Percentiles rank a stretch among this genome's conserved stretches.
Conservation (phyloP, 92 coral and sea anemone species). For the Siderastrea radians region DNA sequence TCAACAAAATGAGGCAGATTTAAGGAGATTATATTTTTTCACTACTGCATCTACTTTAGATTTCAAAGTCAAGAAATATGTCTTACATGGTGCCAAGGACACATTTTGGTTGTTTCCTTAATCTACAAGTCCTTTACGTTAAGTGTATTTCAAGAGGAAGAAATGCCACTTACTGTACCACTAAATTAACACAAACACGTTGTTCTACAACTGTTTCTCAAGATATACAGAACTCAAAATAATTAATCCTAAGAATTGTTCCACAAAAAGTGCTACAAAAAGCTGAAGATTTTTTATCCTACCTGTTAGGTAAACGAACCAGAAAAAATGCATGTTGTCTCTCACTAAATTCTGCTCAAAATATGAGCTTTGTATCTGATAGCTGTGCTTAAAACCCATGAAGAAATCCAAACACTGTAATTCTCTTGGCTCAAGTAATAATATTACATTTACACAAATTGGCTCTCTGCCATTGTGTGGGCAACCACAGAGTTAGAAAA, state of each 20-base stretch:
- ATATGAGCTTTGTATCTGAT: not conserved
- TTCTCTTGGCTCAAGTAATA: not conserved
- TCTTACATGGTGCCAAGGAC: too few species aligned
- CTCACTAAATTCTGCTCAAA: not conserved
- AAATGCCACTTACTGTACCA: too few species aligned
- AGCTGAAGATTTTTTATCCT: not conserved
- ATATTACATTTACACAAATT: not conserved
- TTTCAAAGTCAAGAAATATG: too few species aligned
- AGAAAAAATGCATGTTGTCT: slow-evolving; percentile 37
- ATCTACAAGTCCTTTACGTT: too few species aligned
- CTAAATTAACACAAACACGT: too few species aligned
- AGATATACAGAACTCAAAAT: not conserved
- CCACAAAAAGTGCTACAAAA: not conserved
- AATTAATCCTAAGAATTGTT: not conserved
- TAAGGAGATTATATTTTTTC: too few species aligned
- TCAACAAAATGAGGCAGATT: too few species aligned
- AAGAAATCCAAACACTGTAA: not conserved
- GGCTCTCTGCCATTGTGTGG: slow-evolving; percentile 19
- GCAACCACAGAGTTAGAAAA: slow-evolving; percentile 18
- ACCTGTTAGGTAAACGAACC: slow-evolving; percentile 68
- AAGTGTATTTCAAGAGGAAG: too few species aligned
- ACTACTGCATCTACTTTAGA: too few species aligned
- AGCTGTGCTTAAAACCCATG: slow-evolving; percentile 25
- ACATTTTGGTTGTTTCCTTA: too few species aligned
- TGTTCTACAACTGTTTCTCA: too few species aligned